Conservation (phyloP, 2,888 invertebrate species). For the Pollenia labialis region DNA sequence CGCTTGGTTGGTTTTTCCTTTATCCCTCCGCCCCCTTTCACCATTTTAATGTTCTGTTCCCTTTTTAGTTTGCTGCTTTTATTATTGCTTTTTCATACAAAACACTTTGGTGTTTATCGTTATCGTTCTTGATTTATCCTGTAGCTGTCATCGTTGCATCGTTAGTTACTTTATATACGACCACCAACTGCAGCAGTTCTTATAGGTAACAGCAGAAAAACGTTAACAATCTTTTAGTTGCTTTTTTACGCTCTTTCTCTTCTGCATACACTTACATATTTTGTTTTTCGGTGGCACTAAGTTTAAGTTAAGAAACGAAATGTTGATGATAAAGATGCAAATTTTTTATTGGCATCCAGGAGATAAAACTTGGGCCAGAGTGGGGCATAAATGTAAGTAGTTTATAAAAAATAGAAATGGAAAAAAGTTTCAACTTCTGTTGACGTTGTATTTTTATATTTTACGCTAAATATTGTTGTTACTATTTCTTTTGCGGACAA, state of each 20-base stretch:
- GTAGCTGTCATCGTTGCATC: slow-evolving; percentile 76
- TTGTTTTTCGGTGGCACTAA: slow-evolving; percentile 47
- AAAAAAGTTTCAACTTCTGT: slow-evolving; percentile 48
- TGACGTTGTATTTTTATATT: slow-evolving; percentile 25
- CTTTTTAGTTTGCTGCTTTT: slow-evolving; percentile 22
- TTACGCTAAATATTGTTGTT: slow-evolving; percentile 12
- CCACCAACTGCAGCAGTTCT: slow-evolving; percentile 70
- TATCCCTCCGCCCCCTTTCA: neutral
- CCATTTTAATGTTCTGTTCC: slow-evolving; percentile 13
- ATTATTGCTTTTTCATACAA: slow-evolving; percentile 61
- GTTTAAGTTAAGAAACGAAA: slow-evolving; percentile 49
- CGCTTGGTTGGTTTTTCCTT: slow-evolving; percentile 44
- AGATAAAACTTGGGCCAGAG: slow-evolving; percentile 47
- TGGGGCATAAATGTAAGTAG: slow-evolving; percentile 49
- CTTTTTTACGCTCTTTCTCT: slow-evolving; percentile 24
- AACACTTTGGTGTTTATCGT: slow-evolving; percentile 74
- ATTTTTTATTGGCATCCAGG: slow-evolving; percentile 70
- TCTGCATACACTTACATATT: neutral
- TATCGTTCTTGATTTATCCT: slow-evolving; percentile 77
- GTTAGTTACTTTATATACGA: slow-evolving; percentile 75
- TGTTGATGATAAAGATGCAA: slow-evolving; percentile 73
- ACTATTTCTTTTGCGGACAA: slow-evolving; percentile 61
- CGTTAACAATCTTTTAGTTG: slow-evolving; percentile 70
- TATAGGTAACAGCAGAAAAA: slow-evolving; percentile 66
- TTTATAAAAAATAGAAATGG: slow-evolving; percentile 49